These are phyloP conservation scores for Pantherophis alleghaniensis DNA, from an alignment of 2,797 vertebrate species.

Conservation along the genomic window DNA sequence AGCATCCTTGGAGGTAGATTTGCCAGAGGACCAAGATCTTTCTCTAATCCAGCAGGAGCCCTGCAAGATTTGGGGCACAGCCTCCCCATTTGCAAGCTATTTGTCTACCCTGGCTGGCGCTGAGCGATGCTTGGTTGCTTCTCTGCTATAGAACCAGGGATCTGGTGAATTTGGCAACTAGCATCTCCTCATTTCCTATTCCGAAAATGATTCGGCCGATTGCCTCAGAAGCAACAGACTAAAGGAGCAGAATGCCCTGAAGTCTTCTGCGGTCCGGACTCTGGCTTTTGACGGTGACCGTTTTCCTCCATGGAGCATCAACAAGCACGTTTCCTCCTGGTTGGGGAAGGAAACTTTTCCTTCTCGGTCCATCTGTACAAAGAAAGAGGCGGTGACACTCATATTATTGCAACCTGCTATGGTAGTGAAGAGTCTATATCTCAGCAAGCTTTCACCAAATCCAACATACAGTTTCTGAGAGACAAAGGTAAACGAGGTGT, in stretches of 20 bases:
- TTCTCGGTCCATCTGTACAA: slow-evolving; percentile 79
- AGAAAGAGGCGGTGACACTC: slow-evolving; percentile 34
- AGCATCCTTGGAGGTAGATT: neutral
- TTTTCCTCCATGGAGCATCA: slow-evolving; percentile 30
- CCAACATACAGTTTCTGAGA: slow-evolving; percentile 76
- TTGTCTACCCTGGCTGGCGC: neutral
- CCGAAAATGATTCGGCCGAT: neutral
- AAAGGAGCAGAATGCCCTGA: neutral
- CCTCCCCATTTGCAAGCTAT: neutral
- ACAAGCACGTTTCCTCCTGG: slow-evolving; percentile 74
- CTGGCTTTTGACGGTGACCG: neutral
- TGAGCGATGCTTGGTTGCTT: neutral
- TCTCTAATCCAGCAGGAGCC: neutral
- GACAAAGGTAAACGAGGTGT: slow-evolving; percentile 72
- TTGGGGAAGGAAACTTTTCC: slow-evolving; percentile 97
- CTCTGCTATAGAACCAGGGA: neutral
- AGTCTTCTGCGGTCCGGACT: neutral
- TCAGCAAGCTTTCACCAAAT: slow-evolving; percentile 63
- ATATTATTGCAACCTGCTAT: slow-evolving; percentile 84
- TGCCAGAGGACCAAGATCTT: neutral
- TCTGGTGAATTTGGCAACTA: neutral
- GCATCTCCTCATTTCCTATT: neutral
- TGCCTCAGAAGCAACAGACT: neutral
- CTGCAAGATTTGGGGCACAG: neutral
- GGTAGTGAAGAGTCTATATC: slow-evolving; percentile 71